Evolutionary conservation across 2,113 vertebrate species (phyloP).

Genomic region (Salvator merianae): DNA sequence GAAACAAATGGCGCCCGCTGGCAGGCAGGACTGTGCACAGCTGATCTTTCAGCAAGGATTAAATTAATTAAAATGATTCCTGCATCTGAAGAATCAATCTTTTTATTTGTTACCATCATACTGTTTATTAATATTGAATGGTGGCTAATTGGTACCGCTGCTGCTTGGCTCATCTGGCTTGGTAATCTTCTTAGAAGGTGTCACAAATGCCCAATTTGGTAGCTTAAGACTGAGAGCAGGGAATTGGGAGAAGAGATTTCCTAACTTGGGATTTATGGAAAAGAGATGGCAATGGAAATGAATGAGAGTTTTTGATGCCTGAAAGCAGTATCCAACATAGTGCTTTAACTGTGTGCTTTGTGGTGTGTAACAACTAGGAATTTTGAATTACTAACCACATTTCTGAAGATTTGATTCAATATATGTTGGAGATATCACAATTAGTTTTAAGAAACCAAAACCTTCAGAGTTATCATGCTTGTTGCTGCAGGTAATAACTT

Average conservation of each 20-base stretch:
- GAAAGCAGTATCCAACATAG: neutral
- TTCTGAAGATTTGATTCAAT: neutral
- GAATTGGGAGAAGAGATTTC: constrained; percentile 29
- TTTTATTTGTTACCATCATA: constrained; percentile 80
- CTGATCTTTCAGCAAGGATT: constrained; percentile 94
- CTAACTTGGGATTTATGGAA: neutral
- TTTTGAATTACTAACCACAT: neutral
- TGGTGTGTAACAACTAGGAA: neutral
- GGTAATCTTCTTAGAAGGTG: constrained; percentile 69
- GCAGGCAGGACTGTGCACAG: constrained; percentile 79
- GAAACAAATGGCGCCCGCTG: constrained; percentile 76
- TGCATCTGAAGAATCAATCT: constrained; percentile 76
- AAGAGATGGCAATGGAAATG: neutral
- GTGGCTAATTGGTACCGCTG: constrained; percentile 77
- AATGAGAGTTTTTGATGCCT: neutral
- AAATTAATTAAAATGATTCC: constrained; percentile 91
- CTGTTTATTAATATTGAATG: constrained; percentile 80
- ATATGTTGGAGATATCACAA: neutral
- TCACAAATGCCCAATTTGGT: constrained; percentile 62
- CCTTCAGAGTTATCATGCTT: no score
- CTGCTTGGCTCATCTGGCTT: constrained; percentile 66
- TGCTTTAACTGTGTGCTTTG: neutral
- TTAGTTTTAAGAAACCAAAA: neutral
- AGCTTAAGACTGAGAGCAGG: constrained; percentile 24
- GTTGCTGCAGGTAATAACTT: neutral